phyloP scores from a whole-genome alignment of 2,888 invertebrate species.

The Saturnia japonica region DNA sequence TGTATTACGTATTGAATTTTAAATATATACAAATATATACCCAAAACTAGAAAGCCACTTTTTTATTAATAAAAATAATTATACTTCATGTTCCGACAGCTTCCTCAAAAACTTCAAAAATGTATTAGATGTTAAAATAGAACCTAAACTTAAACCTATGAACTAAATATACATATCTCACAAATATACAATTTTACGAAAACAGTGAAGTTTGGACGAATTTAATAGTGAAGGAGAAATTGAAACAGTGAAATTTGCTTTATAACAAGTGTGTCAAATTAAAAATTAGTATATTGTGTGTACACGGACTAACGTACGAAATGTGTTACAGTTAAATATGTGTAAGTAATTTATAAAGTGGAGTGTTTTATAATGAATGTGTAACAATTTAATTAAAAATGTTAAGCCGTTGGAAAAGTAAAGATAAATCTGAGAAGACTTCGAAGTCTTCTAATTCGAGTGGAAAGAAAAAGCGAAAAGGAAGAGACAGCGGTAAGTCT shows the following conservation, averaged over 20 bases:
- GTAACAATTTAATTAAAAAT: constrained; percentile 61
- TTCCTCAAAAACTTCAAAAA: not conserved
- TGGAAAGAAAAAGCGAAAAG: constrained; percentile 92
- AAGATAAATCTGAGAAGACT: constrained; percentile 89
- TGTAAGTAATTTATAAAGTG: not conserved
- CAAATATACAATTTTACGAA: not conserved
- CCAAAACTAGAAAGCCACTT: not conserved
- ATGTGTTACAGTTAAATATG: not conserved
- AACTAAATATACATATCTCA: not conserved
- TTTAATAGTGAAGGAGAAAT: not conserved
- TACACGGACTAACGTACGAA: not conserved
- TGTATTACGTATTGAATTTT: not conserved
- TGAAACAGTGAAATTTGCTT: constrained; percentile 13
- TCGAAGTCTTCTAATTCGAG: constrained; percentile 79
- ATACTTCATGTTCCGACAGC: not conserved
- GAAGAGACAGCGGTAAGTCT: constrained; percentile 89
- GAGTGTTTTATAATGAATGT: constrained; percentile 13
- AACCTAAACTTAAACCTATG: not conserved
- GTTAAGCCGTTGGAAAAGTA: constrained; percentile 93
- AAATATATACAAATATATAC: not conserved
- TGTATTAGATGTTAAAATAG: not conserved
- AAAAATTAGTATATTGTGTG: not conserved
- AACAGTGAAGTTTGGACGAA: not conserved
- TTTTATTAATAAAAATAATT: not conserved
- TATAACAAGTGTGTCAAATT: constrained; percentile 8